Evolutionary conservation across 2,888 invertebrate genomes (phyloP).

Genomic region (Lithodes maja): DNA sequence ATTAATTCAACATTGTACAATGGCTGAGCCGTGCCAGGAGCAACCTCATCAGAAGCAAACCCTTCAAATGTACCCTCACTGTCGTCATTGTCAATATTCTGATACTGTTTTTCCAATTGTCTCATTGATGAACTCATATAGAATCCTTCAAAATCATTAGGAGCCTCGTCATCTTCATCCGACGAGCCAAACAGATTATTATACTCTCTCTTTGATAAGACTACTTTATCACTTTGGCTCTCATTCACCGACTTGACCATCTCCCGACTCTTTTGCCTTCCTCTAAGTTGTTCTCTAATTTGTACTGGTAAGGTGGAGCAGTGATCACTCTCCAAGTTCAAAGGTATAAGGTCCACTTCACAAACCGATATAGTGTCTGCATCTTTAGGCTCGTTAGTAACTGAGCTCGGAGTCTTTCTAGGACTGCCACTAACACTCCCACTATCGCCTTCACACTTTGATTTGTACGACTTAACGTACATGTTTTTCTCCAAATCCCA

Average conservation of each 20-base stretch:
- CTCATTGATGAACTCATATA: constrained; percentile 1
- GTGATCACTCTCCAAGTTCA: too few relatives aligned
- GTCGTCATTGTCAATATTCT: constrained; percentile 10
- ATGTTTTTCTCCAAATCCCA: too few relatives aligned
- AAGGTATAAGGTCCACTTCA: too few relatives aligned
- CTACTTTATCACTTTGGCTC: constrained; percentile 28
- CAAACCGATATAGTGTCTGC: too few relatives aligned
- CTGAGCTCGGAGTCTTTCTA: too few relatives aligned
- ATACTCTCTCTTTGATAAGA: constrained; percentile 35
- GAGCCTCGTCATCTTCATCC: constrained; percentile 24
- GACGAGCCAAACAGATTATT: constrained; percentile 43
- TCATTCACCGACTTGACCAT: constrained; percentile 7
- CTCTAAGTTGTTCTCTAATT: too few relatives aligned
- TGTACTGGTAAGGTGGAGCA: too few relatives aligned
- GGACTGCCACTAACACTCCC: too few relatives aligned
- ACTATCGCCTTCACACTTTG: too few relatives aligned
- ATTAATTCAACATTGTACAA: background rate
- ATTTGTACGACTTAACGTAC: too few relatives aligned
- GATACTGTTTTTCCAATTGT: constrained; percentile 5
- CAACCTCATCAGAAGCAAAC: constrained; percentile 41
- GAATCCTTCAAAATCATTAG: constrained; percentile 46
- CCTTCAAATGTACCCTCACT: constrained; percentile 52
- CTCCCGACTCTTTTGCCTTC: background rate
- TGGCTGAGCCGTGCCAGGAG: background rate
- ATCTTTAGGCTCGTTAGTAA: too few relatives aligned